phyloP scores from a whole-genome alignment of 2,113 vertebrate genomes.

The Benitochromis conjunctus region DNA sequence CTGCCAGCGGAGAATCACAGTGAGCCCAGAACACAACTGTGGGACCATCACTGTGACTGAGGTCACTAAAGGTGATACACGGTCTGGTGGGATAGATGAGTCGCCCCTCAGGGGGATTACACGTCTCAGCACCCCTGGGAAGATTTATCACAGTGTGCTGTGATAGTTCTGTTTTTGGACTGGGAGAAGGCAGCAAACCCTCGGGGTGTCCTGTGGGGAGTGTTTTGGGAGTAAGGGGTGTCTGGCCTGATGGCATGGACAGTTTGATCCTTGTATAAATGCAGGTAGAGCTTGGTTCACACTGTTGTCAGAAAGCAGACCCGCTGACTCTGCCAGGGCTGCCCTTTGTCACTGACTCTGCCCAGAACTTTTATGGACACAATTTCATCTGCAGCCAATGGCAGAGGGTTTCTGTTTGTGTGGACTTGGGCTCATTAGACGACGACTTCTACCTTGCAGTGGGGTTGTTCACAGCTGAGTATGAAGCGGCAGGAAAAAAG shows the following conservation, averaged over 20 bases:
- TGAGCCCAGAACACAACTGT: neutral
- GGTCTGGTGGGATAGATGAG: neutral
- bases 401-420: neutral
- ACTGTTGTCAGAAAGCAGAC: neutral
- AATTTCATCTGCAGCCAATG: rapidly evolving
- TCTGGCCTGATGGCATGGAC: neutral
- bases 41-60: neutral
- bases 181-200: neutral
- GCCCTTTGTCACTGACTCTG: no score
- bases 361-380: neutral
- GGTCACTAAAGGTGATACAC: neutral
- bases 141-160: no score
- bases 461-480: neutral
- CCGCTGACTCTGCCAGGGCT: rapidly evolving
- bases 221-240: rapidly evolving
- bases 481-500: neutral
- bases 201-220: neutral
- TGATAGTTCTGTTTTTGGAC: neutral
- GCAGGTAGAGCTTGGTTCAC: neutral
- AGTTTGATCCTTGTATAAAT: neutral
- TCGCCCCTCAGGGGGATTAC: neutral
- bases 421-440: neutral
- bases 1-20: neutral
- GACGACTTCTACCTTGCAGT: rapidly evolving
- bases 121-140: neutral